Evolutionary conservation across 2,888 invertebrate species (phyloP), one percentile per base, ranked within the genome.

Genomic region (Hyles lineata): DNA sequence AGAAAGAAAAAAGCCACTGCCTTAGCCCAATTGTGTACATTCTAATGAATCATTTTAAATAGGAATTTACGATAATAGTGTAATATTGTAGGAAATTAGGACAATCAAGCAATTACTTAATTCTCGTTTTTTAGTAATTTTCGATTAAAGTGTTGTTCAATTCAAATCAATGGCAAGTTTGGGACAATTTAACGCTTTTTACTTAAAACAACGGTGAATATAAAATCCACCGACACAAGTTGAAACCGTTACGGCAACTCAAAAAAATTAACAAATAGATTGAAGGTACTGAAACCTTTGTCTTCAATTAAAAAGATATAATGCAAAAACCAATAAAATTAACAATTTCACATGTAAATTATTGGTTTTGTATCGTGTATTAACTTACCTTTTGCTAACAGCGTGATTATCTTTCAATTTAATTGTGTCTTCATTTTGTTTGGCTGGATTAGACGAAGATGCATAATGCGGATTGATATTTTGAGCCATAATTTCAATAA

Each of bases 381-480:
- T 83, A 80, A 90, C 95, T 94, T 93, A 98, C 98, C 98, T 96
- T 97, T 98, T 98, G 93, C 97, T 97, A 82, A 98, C 98, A 88
- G 98, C 98, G 92, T 98, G 98, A 95, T 97, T 97, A 92, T 98
- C 98, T 92, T 96, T 96, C 82, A 96, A 87, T 90, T 96, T 97
- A 86, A 97, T 96, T 80, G 96, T 96, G 87, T 97, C 97, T 89
- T 98, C 97, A 88, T 96, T 97, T 82, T 97, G 97, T 95, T 98
- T 98, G 78, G 96, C 95, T 79, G 96, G 95, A 88, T 96, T 96
- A 76, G 97, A 96, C 83, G 97, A 96, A 78, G 96, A 96, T 78
- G 97, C 96, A 87, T 96, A 96, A 87, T 96, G 96, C 79, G 98
- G 98, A 93, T 98, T 98, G 82, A 97, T 96, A 94, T 98, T 98